Percentiles rank a stretch among this genome's conserved stretches.
phyloP scores from a whole-genome alignment of 2,113 vertebrate species.

The Engystomops pustulosus region DNA sequence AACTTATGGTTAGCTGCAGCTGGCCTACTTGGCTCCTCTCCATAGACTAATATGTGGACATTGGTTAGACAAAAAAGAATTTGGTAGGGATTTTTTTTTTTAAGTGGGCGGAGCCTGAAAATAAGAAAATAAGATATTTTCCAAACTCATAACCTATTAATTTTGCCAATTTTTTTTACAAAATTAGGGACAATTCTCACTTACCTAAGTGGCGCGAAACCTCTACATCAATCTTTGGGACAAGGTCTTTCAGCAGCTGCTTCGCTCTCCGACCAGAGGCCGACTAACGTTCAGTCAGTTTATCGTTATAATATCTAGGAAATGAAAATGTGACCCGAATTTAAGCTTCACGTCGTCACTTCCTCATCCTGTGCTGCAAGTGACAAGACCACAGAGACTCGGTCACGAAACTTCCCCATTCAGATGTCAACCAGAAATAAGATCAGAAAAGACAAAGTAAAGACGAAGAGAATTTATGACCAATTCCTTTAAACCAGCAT shows the following conservation, averaged over 20 bases:
- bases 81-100: too few relatives aligned
- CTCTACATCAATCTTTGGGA: not conserved
- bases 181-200: too few relatives aligned
- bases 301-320: not conserved
- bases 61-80: too few relatives aligned
- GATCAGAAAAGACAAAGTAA: not conserved
- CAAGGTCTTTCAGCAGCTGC: not conserved
- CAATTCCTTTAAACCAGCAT: too few relatives aligned
- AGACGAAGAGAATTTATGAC: too few relatives aligned
- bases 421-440: not conserved
- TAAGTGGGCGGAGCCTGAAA: too few relatives aligned
- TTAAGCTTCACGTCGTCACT: not conserved
- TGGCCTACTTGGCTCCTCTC: too few relatives aligned
- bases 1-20: too few relatives aligned
- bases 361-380: slow-evolving; percentile 40
- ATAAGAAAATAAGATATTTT: too few relatives aligned
- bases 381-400: not conserved
- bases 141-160: too few relatives aligned
- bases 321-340: not conserved
- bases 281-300: not conserved
- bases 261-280: not conserved
- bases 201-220: not conserved
- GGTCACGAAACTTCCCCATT: slow-evolving; percentile 41
- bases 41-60: too few relatives aligned
- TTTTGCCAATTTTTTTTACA: too few relatives aligned